Evolutionary conservation across 1,140 invertebrate species (phyloP), one percentile per base, ranked within the genome.

Genomic region (Drosophila insularis): DNA sequence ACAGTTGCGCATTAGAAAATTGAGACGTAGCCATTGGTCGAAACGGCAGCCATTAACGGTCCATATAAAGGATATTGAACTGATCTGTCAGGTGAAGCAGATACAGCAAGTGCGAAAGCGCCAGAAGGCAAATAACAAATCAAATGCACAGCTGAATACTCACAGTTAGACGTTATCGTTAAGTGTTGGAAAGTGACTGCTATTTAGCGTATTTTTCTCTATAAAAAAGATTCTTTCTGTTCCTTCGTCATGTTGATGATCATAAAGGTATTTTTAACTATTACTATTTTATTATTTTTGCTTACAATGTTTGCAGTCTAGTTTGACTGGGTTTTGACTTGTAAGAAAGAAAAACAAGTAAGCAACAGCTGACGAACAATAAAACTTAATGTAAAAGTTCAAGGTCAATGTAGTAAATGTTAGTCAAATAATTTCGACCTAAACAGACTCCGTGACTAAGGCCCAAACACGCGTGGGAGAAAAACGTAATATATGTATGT

Each of bases 1-100:
- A 2, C 85, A 89, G 71, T 68, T 89, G 77, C 73, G 84, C 54
- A 89, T 89, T 23, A 77, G 85, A 4, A 82, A 82, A 55, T 35
- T 89, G 63, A 62, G 71, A 39, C 80, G 80, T 11, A 66, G 73
- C 8, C 67, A 50, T 10, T 86, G 82, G 82, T 55, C 60, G 40
- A 73, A 74, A 19, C 56, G 82, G 46, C 65, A 84, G 68, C 80
- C 84, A n/a, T 68, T 89, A 0, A 71, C 23, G 1, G 43, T 89
- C 40, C 84, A 89, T 60, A 89, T 89, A 11, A 74, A 70, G 11
- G 84, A 89, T 32, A 89, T 89, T 32, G 56, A 89, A 61, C 63
- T 89, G 13, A 17, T 89, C 27, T 89, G 80, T 53, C 85, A 84
- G 63, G 67, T 89, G 65, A 80, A 85, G 17, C 37, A 62, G 17